Evolutionary conservation across 1,140 invertebrate genomes (phyloP).

Genomic region (Plutomurus gul): DNA sequence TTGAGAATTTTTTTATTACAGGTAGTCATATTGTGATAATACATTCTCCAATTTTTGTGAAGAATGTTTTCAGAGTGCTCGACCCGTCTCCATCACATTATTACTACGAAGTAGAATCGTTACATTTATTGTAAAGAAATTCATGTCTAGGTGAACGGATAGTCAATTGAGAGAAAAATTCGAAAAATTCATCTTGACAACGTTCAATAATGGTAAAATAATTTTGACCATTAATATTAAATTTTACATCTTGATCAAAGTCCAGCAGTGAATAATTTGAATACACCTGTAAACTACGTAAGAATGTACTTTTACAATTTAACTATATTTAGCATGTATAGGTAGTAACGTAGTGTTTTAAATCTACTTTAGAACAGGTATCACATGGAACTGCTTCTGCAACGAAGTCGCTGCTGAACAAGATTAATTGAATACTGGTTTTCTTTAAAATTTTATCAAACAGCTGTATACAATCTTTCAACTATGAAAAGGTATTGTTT

Average conservation of each 20-base stretch:
- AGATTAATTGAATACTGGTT: constrained; percentile 44
- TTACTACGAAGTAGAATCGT: too few relatives aligned
- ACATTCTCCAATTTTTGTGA: too few relatives aligned
- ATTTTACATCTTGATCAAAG: neutral
- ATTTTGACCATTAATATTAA: neutral
- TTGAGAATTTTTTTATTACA: too few relatives aligned
- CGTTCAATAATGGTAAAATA: too few relatives aligned
- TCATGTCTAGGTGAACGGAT: too few relatives aligned
- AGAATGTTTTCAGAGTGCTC: too few relatives aligned
- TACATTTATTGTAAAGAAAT: too few relatives aligned
- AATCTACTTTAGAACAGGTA: constrained; percentile 33
- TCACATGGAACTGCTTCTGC: constrained; percentile 39
- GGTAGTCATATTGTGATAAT: too few relatives aligned
- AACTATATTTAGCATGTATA: constrained; percentile 16
- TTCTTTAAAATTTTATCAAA: constrained; percentile 28
- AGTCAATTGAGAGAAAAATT: neutral
- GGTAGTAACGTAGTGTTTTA: constrained; percentile 17
- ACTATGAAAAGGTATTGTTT: constrained; percentile 9
- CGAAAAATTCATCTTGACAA: too few relatives aligned
- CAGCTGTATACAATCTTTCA: constrained; percentile 18
- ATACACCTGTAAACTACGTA: constrained; percentile 2
- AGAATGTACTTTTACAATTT: neutral
- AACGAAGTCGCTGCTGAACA: constrained; percentile 31
- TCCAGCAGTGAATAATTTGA: constrained; percentile 17
- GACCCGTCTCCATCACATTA: too few relatives aligned